These are phyloP conservation scores for Tetragonula carbonaria DNA, from an alignment of 2,888 invertebrate species.

Conservation along the genomic window DNA sequence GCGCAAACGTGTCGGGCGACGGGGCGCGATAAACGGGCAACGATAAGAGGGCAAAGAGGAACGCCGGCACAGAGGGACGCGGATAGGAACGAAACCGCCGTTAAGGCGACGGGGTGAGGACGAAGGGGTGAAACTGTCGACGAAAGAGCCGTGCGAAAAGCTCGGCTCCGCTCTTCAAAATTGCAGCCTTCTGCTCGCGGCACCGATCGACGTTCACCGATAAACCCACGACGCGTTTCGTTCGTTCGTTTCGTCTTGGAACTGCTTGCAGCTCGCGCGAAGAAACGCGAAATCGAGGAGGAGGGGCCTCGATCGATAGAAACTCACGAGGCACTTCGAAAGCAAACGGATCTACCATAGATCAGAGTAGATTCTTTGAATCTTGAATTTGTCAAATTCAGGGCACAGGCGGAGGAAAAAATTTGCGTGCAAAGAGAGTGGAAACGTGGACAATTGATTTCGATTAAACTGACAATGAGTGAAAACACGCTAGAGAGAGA, in stretches of 20 bases:
- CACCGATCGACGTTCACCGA: slow-evolving; percentile 69
- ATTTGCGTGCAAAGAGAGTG: no score
- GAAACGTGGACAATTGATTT: no score
- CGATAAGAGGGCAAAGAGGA: slow-evolving; percentile 62
- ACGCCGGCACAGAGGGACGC: slow-evolving; percentile 19
- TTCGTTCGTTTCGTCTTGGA: slow-evolving; percentile 21
- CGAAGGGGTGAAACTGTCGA: slow-evolving; percentile 57
- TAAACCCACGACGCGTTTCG: slow-evolving; percentile 62
- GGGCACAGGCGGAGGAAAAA: no score
- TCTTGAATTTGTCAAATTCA: no score
- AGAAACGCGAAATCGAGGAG: slow-evolving; percentile 25
- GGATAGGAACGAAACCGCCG: slow-evolving; percentile 22
- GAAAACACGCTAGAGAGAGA: no score
- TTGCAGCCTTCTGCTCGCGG: slow-evolving; percentile 74
- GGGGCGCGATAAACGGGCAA: slow-evolving; percentile 62
- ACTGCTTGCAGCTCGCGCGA: slow-evolving; percentile 20
- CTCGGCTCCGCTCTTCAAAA: slow-evolving; percentile 75
- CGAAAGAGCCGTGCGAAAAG: slow-evolving; percentile 70
- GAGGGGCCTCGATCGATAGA: no score
- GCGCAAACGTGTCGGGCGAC: slow-evolving; percentile 70
- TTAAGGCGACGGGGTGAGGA: background rate
- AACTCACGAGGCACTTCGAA: no score
- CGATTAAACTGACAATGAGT: no score
- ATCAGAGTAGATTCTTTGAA: no score
- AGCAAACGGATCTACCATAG: no score